Base-by-base conservation (phyloP, 23 tunicate species). In the Styela clava region DNA sequence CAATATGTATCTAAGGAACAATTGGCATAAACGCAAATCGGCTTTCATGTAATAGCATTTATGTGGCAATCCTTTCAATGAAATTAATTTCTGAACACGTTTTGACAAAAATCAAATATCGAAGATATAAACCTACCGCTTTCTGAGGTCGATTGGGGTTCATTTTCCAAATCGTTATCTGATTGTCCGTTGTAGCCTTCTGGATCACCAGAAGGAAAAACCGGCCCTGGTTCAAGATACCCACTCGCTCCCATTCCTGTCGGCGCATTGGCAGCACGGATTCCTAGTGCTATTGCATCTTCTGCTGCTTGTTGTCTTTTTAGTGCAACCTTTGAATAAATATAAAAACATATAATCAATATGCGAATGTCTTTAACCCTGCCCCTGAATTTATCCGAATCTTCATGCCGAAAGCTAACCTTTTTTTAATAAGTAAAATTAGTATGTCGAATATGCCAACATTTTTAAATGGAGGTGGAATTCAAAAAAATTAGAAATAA, bases 261-360 rank as follows among this genome's bases (percentile, higher is more conserved):
- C n/a, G 69, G 69, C 5, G 86, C 69, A 2, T 83, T 78, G 29
- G 69, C 69, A 28, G 91, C 64, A 18, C 86, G 83, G 18, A 94
- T 73, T 16, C 98, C 98, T 23, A 94, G 83, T 0, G 98, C 98
- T 26, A 94, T 94, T 21, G 98, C 98, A 64, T 94, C 98, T 88
- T 94, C 98, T 24, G 95, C 95, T 0, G 98, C 98, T 82, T 94
- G 98, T 33, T 94, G 91, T 22, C 98, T 84, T 64, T 94, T 94
- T 32, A 94, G 64, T 5, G 98, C 98, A 31, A 94, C 98, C 98
- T 94, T 30, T 20, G 68, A 56, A 56, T 20, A 74, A 25, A 52
- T 52, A 21, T 74, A 19, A 0, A 52, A 0, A 74, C 74, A 18
- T 24, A 25, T 19, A 24, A 21, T n/a, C 22, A 23, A 18, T 23